Percentiles rank a stretch among this genome's conserved stretches.
phyloP scores from a whole-genome alignment of 2,113 vertebrate species.

The Caranx melampygus region DNA sequence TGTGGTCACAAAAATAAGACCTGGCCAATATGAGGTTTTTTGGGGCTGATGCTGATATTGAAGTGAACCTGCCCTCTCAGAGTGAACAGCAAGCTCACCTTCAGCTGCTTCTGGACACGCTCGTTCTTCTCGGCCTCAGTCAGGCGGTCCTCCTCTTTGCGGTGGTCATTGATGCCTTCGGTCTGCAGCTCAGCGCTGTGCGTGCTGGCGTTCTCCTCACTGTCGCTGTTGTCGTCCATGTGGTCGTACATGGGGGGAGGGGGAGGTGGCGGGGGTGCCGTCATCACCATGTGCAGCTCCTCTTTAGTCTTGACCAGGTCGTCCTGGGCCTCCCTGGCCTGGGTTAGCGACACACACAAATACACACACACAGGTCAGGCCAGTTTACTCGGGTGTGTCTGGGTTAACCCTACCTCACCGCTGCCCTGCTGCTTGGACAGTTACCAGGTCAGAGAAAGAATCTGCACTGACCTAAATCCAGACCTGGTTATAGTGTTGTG shows the following conservation, averaged over 20 bases:
- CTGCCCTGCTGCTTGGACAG: not conserved
- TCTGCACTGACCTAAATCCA: not conserved
- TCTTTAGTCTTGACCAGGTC: conserved; percentile 92
- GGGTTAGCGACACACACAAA: not conserved
- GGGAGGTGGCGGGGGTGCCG: conserved; percentile 84
- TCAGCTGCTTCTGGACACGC: conserved; percentile 92
- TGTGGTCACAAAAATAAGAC: too few species aligned
- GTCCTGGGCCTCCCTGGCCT: conserved; percentile 92
- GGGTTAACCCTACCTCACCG: not conserved
- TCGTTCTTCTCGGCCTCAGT: conserved; percentile 96
- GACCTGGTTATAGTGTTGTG: too few species aligned
- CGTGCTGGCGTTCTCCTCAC: conserved; percentile 84
- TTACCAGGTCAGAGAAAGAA: not conserved
- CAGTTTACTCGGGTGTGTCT: not conserved
- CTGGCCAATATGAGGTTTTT: too few species aligned
- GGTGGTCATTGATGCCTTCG: conserved; percentile 89
- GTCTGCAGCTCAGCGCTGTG: conserved; percentile 91
- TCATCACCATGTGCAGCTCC: conserved; percentile 91
- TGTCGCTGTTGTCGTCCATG: conserved; percentile 86
- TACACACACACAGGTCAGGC: too few species aligned
- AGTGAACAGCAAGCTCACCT: conserved; percentile 81
- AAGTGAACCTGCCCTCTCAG: too few species aligned
- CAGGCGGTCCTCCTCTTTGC: conserved; percentile 90
- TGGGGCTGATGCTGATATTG: too few species aligned
- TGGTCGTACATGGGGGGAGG: conserved; percentile 87